Evolutionary conservation across 2,113 vertebrate genomes (phyloP).

Genomic region (Dasyornis broadbenti): DNA sequence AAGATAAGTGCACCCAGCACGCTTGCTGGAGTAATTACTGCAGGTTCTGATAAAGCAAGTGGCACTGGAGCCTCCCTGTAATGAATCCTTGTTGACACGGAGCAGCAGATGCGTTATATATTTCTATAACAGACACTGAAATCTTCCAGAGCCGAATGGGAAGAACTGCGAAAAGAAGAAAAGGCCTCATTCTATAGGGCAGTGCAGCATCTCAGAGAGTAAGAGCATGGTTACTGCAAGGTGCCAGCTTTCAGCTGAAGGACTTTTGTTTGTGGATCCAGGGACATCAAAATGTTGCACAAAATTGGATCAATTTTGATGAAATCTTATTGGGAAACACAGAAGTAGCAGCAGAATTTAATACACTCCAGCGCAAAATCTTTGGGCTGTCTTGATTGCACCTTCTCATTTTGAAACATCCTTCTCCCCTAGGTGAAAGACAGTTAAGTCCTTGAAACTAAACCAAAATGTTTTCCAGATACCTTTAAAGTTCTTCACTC

Average conservation of each 20-base stretch:
- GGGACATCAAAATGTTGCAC: neutral
- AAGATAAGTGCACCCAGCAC: constrained; percentile 54
- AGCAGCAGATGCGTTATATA: constrained; percentile 23
- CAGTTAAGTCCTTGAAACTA: neutral
- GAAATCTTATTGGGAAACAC: neutral
- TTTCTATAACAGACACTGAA: constrained; percentile 22
- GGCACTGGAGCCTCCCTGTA: constrained; percentile 21
- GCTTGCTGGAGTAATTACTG: constrained; percentile 65
- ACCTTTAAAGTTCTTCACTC: neutral
- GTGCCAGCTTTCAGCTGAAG: neutral
- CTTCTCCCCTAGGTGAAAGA: neutral
- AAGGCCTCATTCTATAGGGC: neutral
- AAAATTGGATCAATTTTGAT: neutral
- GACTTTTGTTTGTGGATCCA: neutral
- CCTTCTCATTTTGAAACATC: neutral
- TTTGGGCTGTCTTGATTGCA: neutral
- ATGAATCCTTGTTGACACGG: constrained; percentile 65
- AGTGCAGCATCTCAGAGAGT: neutral
- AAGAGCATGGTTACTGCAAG: neutral
- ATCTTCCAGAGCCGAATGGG: constrained; percentile 16
- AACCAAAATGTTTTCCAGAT: neutral
- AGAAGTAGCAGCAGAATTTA: neutral
- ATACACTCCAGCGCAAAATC: neutral
- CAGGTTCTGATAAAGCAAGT: constrained; percentile 64
- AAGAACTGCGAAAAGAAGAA: neutral